These are phyloP conservation scores for Pogonus chalceus DNA, from an alignment of 1,140 invertebrate species.

Conservation along the genomic window DNA sequence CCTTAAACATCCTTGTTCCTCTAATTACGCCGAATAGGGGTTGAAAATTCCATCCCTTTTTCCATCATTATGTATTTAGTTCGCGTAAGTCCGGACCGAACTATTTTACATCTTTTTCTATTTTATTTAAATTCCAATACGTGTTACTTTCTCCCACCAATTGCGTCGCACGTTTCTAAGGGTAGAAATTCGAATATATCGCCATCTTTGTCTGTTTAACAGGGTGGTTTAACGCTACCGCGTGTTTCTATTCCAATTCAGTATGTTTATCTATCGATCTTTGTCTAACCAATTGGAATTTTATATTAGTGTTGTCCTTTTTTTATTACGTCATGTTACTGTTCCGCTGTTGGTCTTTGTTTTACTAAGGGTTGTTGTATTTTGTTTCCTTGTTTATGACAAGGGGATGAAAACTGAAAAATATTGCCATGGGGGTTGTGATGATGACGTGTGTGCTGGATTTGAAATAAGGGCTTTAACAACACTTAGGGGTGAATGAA, in stretches of 20 bases:
- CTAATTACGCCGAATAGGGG: too few relatives aligned
- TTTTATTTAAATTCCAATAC: too few relatives aligned
- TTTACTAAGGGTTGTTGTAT: slow-evolving; percentile 4
- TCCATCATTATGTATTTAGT: too few relatives aligned
- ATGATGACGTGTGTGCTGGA: slow-evolving; percentile 11
- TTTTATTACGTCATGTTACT: slow-evolving; percentile 14
- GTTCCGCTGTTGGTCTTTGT: slow-evolving; percentile 3
- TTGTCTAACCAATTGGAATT: slow-evolving; percentile 3
- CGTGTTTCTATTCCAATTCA: not conserved
- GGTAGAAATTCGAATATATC: not conserved
- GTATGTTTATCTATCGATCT: slow-evolving; percentile 19
- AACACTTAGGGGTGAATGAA: not conserved
- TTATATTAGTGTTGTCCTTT: slow-evolving; percentile 6
- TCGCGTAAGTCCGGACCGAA: too few relatives aligned
- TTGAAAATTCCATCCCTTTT: too few relatives aligned
- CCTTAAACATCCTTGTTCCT: too few relatives aligned
- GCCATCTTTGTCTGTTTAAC: slow-evolving; percentile 14
- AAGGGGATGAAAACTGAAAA: slow-evolving; percentile 16
- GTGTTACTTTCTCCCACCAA: too few relatives aligned
- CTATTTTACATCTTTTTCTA: too few relatives aligned
- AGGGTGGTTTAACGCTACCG: slow-evolving; percentile 10
- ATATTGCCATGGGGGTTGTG: slow-evolving; percentile 13
- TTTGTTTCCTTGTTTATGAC: slow-evolving; percentile 5
- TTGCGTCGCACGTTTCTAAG: not conserved
- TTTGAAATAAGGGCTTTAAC: slow-evolving; percentile 12